Conservation (phyloP, 2,113 vertebrate genomes). For the Neolamprologus toae region DNA sequence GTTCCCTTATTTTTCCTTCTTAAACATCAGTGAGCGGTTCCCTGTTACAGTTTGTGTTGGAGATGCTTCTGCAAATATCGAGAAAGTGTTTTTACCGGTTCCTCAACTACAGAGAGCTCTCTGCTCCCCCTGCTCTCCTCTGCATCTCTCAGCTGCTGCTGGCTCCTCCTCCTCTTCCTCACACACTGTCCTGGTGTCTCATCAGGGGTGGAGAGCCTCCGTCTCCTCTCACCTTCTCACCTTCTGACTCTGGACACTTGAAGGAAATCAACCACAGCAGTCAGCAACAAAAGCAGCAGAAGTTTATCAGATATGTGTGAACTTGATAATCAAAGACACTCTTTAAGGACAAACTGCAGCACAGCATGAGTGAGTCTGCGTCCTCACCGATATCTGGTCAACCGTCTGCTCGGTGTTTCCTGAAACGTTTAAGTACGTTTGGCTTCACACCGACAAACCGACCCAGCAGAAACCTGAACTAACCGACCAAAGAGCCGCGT, state of each 20-base stretch:
- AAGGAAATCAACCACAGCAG: rapidly evolving
- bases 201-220: not conserved
- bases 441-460: not conserved
- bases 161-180: not conserved
- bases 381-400: not conserved
- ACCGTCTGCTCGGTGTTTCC: not conserved
- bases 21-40: not conserved
- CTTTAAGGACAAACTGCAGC: not conserved
- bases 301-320: rapidly evolving
- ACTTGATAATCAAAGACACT: not conserved
- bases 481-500: not conserved
- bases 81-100: rapidly evolving
- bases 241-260: not conserved
- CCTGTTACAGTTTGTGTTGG: not conserved
- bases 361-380: rapidly evolving
- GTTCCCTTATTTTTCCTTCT: not conserved
- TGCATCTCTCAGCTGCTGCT: not conserved
- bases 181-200: not conserved
- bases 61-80: not conserved
- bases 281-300: not conserved
- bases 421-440: not conserved
- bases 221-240: not conserved
- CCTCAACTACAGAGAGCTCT: not conserved
- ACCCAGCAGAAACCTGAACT: rapidly evolving
- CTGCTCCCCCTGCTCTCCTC: not conserved